Base-by-base conservation (phyloP, 2,888 invertebrate species). In the Nipponacmea schrenckii region DNA sequence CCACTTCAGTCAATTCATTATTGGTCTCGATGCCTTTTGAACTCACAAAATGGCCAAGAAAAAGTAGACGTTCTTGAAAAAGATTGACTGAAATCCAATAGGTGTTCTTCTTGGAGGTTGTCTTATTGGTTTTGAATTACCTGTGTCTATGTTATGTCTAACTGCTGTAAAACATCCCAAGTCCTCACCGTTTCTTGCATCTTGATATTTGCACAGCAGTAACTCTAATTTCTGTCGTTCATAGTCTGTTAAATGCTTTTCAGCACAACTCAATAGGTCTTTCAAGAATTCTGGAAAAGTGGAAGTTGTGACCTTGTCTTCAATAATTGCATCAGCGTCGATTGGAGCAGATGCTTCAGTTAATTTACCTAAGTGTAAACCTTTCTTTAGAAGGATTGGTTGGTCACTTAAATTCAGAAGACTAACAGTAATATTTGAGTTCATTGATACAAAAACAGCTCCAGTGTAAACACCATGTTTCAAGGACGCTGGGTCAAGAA, bases 31-130 rank as follows among this genome's bases (percentile, higher is more conserved):
- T 39, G 3, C 70, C 68, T 0, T 72, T 69, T n/a, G 56, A 20
- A 8, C 65, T 67, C 8, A 74, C 71, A 15, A 10, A 27, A 50
- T 69, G 70, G 0, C 78, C 78, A 0, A 77, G 26, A 46, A 79
- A 79, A 20, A 66, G 62, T 0, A 77, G 72, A 45, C 72, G 31
- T 10, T 27, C 20, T 45, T 72, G 63, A 20, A 76, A 77, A 45
- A 79, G 44, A 0, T 68, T 65, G 31, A 62, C 44, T 50, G 74
- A 48, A 77, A 74, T 48, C 70, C 67, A 0, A 63, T 71, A 4
- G 77, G 76, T 3, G 73, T 76, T 45, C 75, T 44, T 26, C 78
- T 63, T 69, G 73, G 65, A 20, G 75, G 17, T 62, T 73, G 72
- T 24, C 75, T 71, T 1, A 75, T 50, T 5, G 77, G 74, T 62